Evolutionary conservation across 2,113 vertebrate genomes (phyloP), one percentile per base, ranked within the genome.

Genomic region (Apeltes quadracus): DNA sequence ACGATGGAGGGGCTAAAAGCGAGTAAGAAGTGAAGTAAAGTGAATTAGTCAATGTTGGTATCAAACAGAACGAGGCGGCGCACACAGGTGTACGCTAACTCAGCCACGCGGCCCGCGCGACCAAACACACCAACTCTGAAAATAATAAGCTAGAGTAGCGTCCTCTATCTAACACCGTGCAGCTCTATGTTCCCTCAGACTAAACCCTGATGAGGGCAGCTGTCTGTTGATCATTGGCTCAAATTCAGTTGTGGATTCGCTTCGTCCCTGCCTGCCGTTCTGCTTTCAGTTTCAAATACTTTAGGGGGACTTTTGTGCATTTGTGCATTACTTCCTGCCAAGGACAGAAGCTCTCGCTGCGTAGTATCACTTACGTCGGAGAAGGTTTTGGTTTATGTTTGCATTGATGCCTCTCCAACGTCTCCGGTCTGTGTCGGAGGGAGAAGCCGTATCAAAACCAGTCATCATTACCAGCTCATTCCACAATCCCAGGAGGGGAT

Each of bases 401-500:
- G 78, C 72, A 53, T 61, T 63, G 82, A 61, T 72, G 72, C 75
- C 82, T 88, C 61, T 66, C 29, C 14, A 75, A 74, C 53, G 39
- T 81, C 77, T 16, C 48, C 63, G 70, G 84, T n/a, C n/a, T n/a
- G 75, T 90, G 82, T 85, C 69, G 62, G 57, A 85, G 79, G 84
- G 81, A 81, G 76, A 89, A 88, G 71, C 85, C 36, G 25, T 90
- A 89, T 91, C 88, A 84, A 88, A 53, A 84, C 79, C 72, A 75
- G 90, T 87, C 88, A 87, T 88, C 88, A 86, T 92, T 91, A 88
- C 79, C 59, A 85, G 81, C 83, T 85, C 87, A 89, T 89, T 91
- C 85, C 88, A 84, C 76, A 79, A 84, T 79, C 87, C 75, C 88
- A 83, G 79, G 85, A 89, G 88, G n/a, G 88, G 83, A 91, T 89